Evolutionary conservation across 2,888 invertebrate species (phyloP).

Genomic region (Apodemia mormo): DNA sequence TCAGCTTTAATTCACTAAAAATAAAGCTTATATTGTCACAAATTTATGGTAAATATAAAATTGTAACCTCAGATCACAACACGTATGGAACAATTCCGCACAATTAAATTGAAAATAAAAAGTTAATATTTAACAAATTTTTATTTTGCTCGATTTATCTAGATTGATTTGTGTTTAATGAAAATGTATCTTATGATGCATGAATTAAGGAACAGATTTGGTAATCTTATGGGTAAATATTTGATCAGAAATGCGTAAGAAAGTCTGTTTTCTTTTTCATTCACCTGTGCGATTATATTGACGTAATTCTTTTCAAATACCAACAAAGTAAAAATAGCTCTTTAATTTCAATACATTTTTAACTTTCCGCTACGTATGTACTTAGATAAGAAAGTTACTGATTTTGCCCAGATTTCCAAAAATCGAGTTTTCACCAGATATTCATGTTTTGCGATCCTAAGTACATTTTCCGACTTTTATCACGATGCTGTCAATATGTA

Average conservation of each 20-base stretch:
- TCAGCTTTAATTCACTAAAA: slow-evolving; percentile 17
- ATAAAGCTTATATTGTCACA: slow-evolving; percentile 21
- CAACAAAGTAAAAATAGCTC: too few relatives aligned
- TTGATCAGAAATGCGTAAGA: slow-evolving; percentile 68
- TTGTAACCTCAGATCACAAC: slow-evolving; percentile 53
- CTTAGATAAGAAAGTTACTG: too few relatives aligned
- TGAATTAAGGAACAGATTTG: slow-evolving; percentile 23
- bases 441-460: too few relatives aligned
- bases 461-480: too few relatives aligned
- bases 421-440: too few relatives aligned
- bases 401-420: too few relatives aligned
- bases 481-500: too few relatives aligned
- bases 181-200: slow-evolving; percentile 26
- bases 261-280: slow-evolving; percentile 63
- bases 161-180: not conserved
- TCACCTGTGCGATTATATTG: slow-evolving; percentile 64
- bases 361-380: too few relatives aligned
- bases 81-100: slow-evolving; percentile 70
- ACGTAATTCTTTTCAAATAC: slow-evolving; percentile 37
- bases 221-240: slow-evolving; percentile 37
- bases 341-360: too few relatives aligned
- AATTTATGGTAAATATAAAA: slow-evolving; percentile 31
- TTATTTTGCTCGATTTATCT: slow-evolving; percentile 27
- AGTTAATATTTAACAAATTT: slow-evolving; percentile 44
- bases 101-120: slow-evolving; percentile 72